Base-by-base conservation (phyloP, 2,888 invertebrate genomes). In the Scaptomyza cyrtandrae region DNA sequence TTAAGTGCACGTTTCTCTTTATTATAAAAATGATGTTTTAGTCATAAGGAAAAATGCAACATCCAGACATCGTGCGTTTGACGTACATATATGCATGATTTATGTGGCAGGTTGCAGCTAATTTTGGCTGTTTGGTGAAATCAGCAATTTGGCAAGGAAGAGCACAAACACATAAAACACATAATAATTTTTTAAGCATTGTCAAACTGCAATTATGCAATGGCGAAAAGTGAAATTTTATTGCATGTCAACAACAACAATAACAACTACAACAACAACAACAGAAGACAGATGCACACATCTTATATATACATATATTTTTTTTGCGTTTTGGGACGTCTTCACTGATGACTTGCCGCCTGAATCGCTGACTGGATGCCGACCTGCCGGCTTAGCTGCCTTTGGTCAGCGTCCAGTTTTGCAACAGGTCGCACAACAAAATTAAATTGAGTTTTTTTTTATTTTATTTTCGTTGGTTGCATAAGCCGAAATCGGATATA, bases 201-300 rank as follows among this genome's bases (percentile, higher is more conserved):
- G 85, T 88, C 85, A 86, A 84, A 80, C 76, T 88, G 85, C 89
- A 85, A 85, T 85, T 85, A 85, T 88, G 85, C 85, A 85, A 85
- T 61, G 85, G 75, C 59, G 73, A 86, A 85, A 85, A 85, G 85
- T 88, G 85, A 85, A 85, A 85, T 85, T 88, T 85, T 80, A 88
- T 88, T 85, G 87, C 87, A 86, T 75, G 81, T 84, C 87, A 84
- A 76, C 85, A 70, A 60, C 71, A 63, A 31, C 56, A 14, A 62
- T 65, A 29, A 2, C n/a, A 29, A 29, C 27, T 2, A 6, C 84
- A 84, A 75, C 84, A 70, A 60, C 71, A 63, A 58, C 70, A 56
- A 35, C 59, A 31, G 44, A 24, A 56, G 58, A 60, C 66, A 71
- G 74, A 54, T 69, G 68, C 71, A 72, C 70, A 77, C 67, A 73